These are phyloP conservation scores for Athalia cordata DNA, from an alignment of 2,888 invertebrate genomes.

Conservation along the genomic window DNA sequence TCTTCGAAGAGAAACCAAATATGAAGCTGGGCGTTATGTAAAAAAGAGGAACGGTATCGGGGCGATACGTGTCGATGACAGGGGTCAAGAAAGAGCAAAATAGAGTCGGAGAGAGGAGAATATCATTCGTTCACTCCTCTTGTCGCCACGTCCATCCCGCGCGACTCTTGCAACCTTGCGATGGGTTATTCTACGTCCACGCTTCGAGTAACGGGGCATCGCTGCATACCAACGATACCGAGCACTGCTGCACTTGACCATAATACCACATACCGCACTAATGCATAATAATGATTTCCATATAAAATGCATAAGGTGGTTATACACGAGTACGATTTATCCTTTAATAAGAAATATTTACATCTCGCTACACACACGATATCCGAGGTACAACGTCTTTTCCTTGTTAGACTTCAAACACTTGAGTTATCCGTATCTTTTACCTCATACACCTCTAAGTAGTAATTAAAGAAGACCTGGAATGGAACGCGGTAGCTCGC, in stretches of 20 bases:
- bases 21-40: not conserved
- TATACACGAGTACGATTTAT: slow-evolving; percentile 44
- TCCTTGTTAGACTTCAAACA: not conserved
- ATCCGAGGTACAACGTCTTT: not conserved
- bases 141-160: slow-evolving; percentile 53
- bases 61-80: slow-evolving; percentile 23
- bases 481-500: not conserved
- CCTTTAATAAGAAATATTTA: slow-evolving; percentile 57
- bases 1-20: not conserved
- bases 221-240: slow-evolving; percentile 57
- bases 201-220: slow-evolving; percentile 63
- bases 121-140: slow-evolving; percentile 49
- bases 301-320: slow-evolving; percentile 49
- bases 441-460: not conserved
- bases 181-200: slow-evolving; percentile 63
- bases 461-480: not conserved
- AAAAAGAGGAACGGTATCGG: not conserved
- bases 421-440: not conserved
- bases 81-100: not conserved
- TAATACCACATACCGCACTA: slow-evolving; percentile 57
- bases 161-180: slow-evolving; percentile 55
- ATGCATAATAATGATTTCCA: slow-evolving; percentile 61
- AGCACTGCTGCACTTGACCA: slow-evolving; percentile 53
- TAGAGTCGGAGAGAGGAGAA: slow-evolving; percentile 5
- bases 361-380: slow-evolving; percentile 48